Evolutionary conservation across 2,888 invertebrate species (phyloP).

Genomic region (Cordilura impudica): DNA sequence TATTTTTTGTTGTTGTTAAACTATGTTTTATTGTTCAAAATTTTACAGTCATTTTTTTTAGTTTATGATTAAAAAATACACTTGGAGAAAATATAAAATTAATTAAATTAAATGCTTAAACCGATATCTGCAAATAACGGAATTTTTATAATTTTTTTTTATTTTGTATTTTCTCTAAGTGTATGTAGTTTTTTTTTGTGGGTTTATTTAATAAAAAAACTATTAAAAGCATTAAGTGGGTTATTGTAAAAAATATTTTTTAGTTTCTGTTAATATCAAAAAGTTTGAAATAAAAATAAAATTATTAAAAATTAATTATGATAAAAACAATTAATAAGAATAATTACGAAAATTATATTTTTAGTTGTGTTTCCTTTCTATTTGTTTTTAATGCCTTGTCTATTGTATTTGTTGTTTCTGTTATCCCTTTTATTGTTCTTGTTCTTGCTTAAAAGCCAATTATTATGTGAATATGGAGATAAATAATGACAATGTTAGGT

Average conservation of each 20-base stretch:
- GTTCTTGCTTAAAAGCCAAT: slow-evolving; percentile 65
- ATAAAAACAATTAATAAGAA: slow-evolving; percentile 6
- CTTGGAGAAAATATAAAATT: slow-evolving; percentile 21
- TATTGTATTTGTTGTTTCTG: slow-evolving; percentile 63
- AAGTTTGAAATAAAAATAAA: slow-evolving; percentile 22
- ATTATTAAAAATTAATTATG: slow-evolving; percentile 28
- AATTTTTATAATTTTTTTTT: neutral
- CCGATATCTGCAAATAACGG: neutral
- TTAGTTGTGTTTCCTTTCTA: slow-evolving; percentile 22
- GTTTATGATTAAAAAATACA: slow-evolving; percentile 43
- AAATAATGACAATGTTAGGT: slow-evolving; percentile 72
- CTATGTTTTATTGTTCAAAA: slow-evolving; percentile 66
- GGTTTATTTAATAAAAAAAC: slow-evolving; percentile 39
- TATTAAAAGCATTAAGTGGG: slow-evolving; percentile 66
- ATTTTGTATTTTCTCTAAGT: slow-evolving; percentile 8
- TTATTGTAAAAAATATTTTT: slow-evolving; percentile 51
- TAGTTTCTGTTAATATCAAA: slow-evolving; percentile 44
- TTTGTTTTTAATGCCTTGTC: slow-evolving; percentile 55
- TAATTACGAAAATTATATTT: slow-evolving; percentile 19
- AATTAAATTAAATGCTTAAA: neutral
- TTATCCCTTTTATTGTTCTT: slow-evolving; percentile 61
- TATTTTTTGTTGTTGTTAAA: slow-evolving; percentile 53
- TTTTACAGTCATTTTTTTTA: slow-evolving; percentile 61
- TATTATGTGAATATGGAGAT: slow-evolving; percentile 76
- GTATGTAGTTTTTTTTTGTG: slow-evolving; percentile 11